Conservation (phyloP, 2,888 invertebrate genomes). For the Hydriomena furcata region DNA sequence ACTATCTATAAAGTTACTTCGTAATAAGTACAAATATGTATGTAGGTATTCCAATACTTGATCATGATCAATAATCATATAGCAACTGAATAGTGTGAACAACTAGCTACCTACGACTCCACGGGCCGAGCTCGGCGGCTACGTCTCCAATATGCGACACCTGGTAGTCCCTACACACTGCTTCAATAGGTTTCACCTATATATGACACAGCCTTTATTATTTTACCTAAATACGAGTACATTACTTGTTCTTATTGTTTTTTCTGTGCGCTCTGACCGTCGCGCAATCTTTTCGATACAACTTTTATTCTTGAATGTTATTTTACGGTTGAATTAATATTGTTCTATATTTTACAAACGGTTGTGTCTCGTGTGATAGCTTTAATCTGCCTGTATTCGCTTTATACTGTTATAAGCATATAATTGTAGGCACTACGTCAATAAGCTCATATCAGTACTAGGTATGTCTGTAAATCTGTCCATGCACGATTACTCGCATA, state of each 20-base stretch:
- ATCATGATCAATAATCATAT: conserved; percentile 28
- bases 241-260: conserved; percentile 40
- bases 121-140: conserved; percentile 14
- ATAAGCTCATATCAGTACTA: conserved; percentile 87
- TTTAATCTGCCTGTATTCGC: conserved; percentile 36
- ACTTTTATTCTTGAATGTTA: conserved; percentile 14
- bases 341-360: conserved; percentile 10
- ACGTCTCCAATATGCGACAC: conserved; percentile 23
- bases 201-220: conserved; percentile 70
- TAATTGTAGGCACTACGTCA: conserved; percentile 86
- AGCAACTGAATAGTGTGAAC: conserved; percentile 26
- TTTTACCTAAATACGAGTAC: conserved; percentile 55
- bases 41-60: conserved; percentile 43
- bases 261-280: conserved; percentile 30
- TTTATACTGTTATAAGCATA: conserved; percentile 76
- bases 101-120: conserved; percentile 23
- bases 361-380: conserved; percentile 22
- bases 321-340: conserved; percentile 2
- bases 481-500: conserved; percentile 73
- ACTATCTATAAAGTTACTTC: conserved; percentile 76
- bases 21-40: conserved; percentile 75
- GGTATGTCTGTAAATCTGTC: conserved; percentile 75
- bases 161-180: conserved; percentile 39
- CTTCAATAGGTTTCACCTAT: conserved; percentile 56
- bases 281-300: conserved; percentile 25